phyloP scores from a whole-genome alignment of 2,113 vertebrate species.

The Alouatta palliata region DNA sequence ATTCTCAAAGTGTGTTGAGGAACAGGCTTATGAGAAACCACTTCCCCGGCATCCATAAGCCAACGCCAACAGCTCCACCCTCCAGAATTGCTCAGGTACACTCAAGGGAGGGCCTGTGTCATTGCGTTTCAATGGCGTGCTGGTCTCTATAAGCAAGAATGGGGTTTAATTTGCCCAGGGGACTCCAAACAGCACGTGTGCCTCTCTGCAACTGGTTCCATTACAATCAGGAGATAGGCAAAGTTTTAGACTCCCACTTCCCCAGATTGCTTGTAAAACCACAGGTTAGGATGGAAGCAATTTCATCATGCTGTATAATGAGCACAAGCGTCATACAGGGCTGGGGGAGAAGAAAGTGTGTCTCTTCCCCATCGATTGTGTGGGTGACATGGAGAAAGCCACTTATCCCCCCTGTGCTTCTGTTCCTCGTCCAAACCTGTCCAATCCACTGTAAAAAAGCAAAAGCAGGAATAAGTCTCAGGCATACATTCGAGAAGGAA shows the following conservation, averaged over 20 bases:
- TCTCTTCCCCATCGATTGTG: neutral
- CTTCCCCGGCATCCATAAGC: neutral
- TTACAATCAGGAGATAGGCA: neutral
- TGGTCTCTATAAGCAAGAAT: neutral
- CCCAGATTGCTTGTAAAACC: neutral
- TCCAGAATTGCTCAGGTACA: neutral
- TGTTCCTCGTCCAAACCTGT: neutral
- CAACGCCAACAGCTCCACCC: neutral
- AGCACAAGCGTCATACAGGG: neutral
- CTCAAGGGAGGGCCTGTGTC: neutral
- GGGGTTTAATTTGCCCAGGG: neutral
- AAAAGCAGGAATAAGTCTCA: neutral
- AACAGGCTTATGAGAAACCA: neutral
- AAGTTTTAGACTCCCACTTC: neutral
- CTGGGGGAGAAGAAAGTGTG: neutral
- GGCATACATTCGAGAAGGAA: neutral
- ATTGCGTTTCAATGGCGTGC: neutral
- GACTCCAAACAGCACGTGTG: neutral
- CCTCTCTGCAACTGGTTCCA: neutral
- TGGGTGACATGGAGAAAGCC: neutral
- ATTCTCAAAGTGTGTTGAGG: neutral
- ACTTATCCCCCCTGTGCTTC: neutral
- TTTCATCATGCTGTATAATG: neutral
- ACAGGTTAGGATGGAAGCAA: neutral
- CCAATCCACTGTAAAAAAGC: neutral